Evolutionary conservation across 1,140 invertebrate genomes (phyloP), one percentile per base, ranked within the genome.

Genomic region (Meloidogyne exigua): DNA sequence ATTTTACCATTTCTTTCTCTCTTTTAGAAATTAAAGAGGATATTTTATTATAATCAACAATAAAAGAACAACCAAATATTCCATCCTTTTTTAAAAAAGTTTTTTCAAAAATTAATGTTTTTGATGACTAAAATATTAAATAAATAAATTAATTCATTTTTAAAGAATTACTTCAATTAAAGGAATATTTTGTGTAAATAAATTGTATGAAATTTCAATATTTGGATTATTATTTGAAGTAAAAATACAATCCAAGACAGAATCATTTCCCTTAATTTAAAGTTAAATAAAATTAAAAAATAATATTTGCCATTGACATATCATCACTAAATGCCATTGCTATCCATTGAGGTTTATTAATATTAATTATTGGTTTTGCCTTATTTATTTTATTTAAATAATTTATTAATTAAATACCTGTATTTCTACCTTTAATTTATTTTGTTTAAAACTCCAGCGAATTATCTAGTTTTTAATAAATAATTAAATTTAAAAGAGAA

Each of bases 171-270:
- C 69, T 42, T 73, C 57, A 18, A 28, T 36, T n/a, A 73, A 23
- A n/a, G 26, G 44, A 57, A 73, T 73, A 64, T 73, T 73, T 42
- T 73, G 57, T n/a, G 72, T 73, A 36, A 32, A 57, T 64, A 64
- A 36, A 64, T 73, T 73, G 39, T 73, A 73, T 65, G 72, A 66
- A 73, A 73, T 66, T 57, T 73, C 49, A 12, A 39, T 65, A n/a
- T n/a, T 7, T 36, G 44, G 57, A 25, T 73, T 65, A 62, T 65
- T 15, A 36, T 65, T 21, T 73, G 44, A 18, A 36, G 28, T 65
- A 64, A 73, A 73, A 25, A 73, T 21, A 23, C 72, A 73, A 28
- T 23, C 21, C 42, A 73, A 25, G 26, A 73, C 72, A 3, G 72
- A 57, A 21, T 73, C 72, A 32, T 73, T 73, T 18, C 72, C 72